Base-by-base conservation (phyloP, 2,797 vertebrate genomes). In the Betta splendens region DNA sequence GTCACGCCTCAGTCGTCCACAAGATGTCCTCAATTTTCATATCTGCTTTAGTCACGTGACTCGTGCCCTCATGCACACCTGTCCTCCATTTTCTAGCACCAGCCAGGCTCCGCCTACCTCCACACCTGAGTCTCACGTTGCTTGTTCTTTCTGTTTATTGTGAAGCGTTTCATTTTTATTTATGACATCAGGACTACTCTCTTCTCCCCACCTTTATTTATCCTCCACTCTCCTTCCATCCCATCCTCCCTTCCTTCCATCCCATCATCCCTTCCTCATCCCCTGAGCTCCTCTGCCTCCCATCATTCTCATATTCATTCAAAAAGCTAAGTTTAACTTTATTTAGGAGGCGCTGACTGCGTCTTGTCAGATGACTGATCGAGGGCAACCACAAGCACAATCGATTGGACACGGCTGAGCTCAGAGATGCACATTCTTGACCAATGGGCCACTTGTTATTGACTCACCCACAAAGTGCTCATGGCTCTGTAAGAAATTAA, bases 311-410 rank as follows among this genome's bases (percentile, higher is more conserved):
- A 61, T 52, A 61, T 43, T 69, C 62, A 67, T 38, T 43, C 15
- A 15, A 47, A 47, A 70, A 20, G 50, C 58, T 48, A 52, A 49
- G 42, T 84, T 74, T 57, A 65, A 81, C 58, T 64, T 72, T 53
- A 69, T 79, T 70, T 81, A 29, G 52, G 53, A 77, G 62, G 55
- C 10, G 37, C 79, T 75, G 81, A 71, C 64, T 42, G 44, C 44
- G 17, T 38, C 72, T 61, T 55, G 68, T 63, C 58, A 64, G 77
- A 69, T 64, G 77, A 79, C 40, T 18, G 29, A 79, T 80, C 5
- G 21, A 77, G 70, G 79, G 68, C 52, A 23, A 62, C 80, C 26
- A 57, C 64, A 38, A 72, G 64, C 64, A 58, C 55, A 80, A 89
- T 85, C 39, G 79, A 87, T 84, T 61, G 70, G 67, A 67, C 58